phyloP scores from a whole-genome alignment of 2,113 vertebrate genomes.

The Struthidea cinerea region DNA sequence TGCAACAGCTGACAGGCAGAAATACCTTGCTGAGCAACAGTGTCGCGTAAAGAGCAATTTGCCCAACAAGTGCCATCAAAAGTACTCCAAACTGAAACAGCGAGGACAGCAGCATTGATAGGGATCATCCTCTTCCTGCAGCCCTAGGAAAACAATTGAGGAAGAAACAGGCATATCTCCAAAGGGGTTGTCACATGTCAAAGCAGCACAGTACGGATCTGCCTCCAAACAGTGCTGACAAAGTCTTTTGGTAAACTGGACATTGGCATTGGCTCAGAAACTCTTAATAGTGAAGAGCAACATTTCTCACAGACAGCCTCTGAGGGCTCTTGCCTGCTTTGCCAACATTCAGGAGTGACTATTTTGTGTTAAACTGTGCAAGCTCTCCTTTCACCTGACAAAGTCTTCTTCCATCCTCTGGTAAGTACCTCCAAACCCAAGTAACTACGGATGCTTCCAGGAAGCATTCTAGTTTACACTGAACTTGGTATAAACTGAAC shows the following conservation, averaged over 20 bases:
- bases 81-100: not conserved
- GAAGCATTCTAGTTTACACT: not conserved
- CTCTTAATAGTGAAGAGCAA: not conserved
- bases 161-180: not conserved
- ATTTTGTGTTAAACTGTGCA: not conserved
- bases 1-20: slow-evolving; percentile 36
- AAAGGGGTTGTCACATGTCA: not conserved
- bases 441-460: not conserved
- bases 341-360: not conserved
- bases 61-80: not conserved
- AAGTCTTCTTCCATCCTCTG: not conserved
- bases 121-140: not conserved
- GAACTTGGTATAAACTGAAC: not conserved
- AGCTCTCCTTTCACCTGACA: not conserved
- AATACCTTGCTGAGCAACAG: not conserved
- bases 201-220: not conserved
- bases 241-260: not conserved
- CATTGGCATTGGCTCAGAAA: not conserved
- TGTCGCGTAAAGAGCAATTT: not conserved
- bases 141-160: not conserved
- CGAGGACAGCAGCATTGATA: not conserved
- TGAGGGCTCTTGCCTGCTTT: not conserved
- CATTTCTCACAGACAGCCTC: not conserved
- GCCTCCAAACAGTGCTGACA: not conserved
- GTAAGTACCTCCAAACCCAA: not conserved